phyloP scores from a whole-genome alignment of 2,888 invertebrate species.

The Lasioglossum lativentre region DNA sequence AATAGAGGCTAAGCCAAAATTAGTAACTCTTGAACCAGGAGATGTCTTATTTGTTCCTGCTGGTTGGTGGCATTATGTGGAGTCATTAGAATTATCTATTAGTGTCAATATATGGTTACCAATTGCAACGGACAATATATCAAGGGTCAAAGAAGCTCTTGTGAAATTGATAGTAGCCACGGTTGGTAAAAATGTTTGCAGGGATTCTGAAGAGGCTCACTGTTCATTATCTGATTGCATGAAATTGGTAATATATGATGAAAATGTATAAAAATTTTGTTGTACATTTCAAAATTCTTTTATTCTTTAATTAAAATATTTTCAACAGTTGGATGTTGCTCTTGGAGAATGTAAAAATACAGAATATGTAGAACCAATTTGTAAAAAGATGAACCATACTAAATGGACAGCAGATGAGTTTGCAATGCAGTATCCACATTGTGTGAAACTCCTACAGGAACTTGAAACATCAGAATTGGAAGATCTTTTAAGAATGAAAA shows the following conservation, averaged over 20 bases:
- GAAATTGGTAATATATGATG: slow-evolving; percentile 73
- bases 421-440: slow-evolving; percentile 65
- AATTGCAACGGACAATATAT: slow-evolving; percentile 85
- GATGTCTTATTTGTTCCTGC: slow-evolving; percentile 95
- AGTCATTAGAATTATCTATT: slow-evolving; percentile 86
- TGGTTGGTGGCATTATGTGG: slow-evolving; percentile 99
- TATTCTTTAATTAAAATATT: slow-evolving; percentile 2
- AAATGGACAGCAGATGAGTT: slow-evolving; percentile 69
- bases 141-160: slow-evolving; percentile 80
- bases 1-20: slow-evolving; percentile 84
- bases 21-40: slow-evolving; percentile 91
- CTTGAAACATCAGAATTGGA: slow-evolving; percentile 66
- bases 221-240: slow-evolving; percentile 69
- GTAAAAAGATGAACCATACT: slow-evolving; percentile 39
- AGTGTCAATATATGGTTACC: slow-evolving; percentile 92
- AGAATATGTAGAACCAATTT: not conserved
- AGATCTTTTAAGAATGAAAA: slow-evolving; percentile 69
- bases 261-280: not conserved
- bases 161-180: slow-evolving; percentile 78
- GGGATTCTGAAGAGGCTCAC: slow-evolving; percentile 60
- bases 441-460: slow-evolving; percentile 62
- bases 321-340: slow-evolving; percentile 73
- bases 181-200: slow-evolving; percentile 73
- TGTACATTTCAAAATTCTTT: not conserved
- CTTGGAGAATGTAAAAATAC: slow-evolving; percentile 68